Conservation (phyloP, 1,140 invertebrate genomes). For the Hycleus cichorii region DNA sequence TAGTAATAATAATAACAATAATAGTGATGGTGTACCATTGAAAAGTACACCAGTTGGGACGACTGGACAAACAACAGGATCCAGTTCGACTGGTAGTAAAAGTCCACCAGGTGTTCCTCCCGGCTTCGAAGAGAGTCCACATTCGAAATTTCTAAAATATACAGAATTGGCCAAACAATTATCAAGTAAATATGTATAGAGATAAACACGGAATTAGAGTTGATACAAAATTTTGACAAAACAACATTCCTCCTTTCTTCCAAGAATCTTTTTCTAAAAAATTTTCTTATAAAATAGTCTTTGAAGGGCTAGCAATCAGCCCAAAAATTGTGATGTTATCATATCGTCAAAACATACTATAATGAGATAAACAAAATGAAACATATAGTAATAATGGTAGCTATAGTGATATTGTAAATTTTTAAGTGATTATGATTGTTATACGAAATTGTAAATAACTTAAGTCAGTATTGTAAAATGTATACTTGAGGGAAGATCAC, state of each 20-base stretch:
- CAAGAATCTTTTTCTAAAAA: slow-evolving; percentile 25
- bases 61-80: slow-evolving; percentile 14
- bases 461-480: slow-evolving; percentile 38
- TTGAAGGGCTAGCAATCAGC: slow-evolving; percentile 29
- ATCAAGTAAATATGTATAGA: slow-evolving; percentile 88
- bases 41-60: slow-evolving; percentile 24
- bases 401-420: slow-evolving; percentile 15
- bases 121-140: slow-evolving; percentile 81
- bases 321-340: slow-evolving; percentile 42
- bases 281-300: slow-evolving; percentile 21
- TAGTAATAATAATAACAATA: slow-evolving; percentile 25
- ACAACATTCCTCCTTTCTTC: slow-evolving; percentile 29
- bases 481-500: slow-evolving; percentile 17
- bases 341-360: slow-evolving; percentile 35
- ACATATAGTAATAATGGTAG: slow-evolving; percentile 36
- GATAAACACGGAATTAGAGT: slow-evolving; percentile 28
- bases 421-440: slow-evolving; percentile 41
- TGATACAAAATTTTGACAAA: slow-evolving; percentile 1
- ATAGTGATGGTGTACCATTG: slow-evolving; percentile 26
- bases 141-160: slow-evolving; percentile 95
- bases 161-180: slow-evolving; percentile 93
- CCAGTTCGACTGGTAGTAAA: slow-evolving; percentile 36
- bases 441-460: slow-evolving; percentile 37
- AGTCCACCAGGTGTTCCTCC: slow-evolving; percentile 45
- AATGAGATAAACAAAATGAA: slow-evolving; percentile 20